Conservation (phyloP, 2,113 vertebrate species). For the Mus pahari region DNA sequence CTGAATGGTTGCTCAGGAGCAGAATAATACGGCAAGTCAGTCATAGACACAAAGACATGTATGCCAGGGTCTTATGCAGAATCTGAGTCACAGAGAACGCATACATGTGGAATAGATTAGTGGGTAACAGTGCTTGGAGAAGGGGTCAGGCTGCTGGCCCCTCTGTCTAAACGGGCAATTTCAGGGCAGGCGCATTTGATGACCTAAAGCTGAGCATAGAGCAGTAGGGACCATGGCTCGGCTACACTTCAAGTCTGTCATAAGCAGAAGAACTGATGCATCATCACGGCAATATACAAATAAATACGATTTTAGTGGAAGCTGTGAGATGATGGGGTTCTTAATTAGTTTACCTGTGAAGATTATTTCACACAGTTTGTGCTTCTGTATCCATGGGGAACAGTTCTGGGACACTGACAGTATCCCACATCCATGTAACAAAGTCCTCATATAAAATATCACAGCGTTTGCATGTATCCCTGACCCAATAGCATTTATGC, state of each 20-base stretch:
- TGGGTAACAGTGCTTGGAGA: too few relatives aligned
- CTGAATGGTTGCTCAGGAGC: neutral
- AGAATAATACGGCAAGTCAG: neutral
- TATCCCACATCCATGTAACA: neutral
- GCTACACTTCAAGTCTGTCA: neutral
- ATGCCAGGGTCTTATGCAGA: neutral
- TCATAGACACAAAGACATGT: neutral
- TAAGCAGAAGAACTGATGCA: too few relatives aligned
- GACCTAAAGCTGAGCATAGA: too few relatives aligned
- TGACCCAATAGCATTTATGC: neutral
- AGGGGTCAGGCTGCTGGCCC: neutral
- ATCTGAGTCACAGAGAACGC: neutral
- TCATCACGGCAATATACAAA: neutral
- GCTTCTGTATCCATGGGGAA: neutral
- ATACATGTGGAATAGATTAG: neutral
- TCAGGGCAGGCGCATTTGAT: neutral
- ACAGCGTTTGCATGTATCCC: neutral
- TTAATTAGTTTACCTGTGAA: neutral
- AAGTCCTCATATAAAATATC: neutral
- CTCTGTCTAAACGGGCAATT: neutral
- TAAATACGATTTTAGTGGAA: neutral
- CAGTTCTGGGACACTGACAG: neutral
- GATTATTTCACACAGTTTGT: neutral
- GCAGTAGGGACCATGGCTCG: neutral
- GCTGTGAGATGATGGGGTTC: neutral